Evolutionary conservation across 2,797 vertebrate genomes (phyloP).

Genomic region (Rhynchotus rufescens): DNA sequence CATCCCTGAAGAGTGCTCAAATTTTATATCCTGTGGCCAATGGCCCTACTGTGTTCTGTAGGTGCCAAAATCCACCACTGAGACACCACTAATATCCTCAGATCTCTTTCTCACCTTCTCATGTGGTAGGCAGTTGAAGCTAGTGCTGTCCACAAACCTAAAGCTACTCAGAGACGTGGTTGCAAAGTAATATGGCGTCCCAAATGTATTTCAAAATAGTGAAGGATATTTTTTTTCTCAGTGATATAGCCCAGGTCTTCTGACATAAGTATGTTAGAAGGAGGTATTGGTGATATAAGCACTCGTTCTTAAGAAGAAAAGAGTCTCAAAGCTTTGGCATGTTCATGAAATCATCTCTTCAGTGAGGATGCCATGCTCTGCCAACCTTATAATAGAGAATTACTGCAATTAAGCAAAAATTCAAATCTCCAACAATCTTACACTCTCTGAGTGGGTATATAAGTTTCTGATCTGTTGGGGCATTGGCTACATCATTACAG

Average conservation of each 20-base stretch:
- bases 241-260: neutral
- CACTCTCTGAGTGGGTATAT: neutral
- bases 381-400: neutral
- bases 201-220: neutral
- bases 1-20: neutral
- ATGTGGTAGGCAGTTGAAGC: neutral
- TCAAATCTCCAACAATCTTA: neutral
- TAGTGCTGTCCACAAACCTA: neutral
- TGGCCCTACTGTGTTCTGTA: neutral
- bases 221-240: neutral
- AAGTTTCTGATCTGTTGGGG: neutral
- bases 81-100: neutral
- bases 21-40: accelerated
- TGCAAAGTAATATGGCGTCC: neutral
- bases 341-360: neutral
- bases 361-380: neutral
- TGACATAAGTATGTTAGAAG: neutral
- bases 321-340: neutral
- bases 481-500: neutral
- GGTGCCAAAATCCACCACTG: neutral
- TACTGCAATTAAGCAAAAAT: neutral
- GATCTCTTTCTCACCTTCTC: neutral
- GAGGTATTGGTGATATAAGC: neutral
- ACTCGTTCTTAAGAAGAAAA: neutral
- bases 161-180: neutral